A percentile compares a stretch with the other conserved stretches of the same genome.
Evolutionary conservation across 2,888 invertebrate species (phyloP).

Genomic region (Pseudococcus longispinus): DNA sequence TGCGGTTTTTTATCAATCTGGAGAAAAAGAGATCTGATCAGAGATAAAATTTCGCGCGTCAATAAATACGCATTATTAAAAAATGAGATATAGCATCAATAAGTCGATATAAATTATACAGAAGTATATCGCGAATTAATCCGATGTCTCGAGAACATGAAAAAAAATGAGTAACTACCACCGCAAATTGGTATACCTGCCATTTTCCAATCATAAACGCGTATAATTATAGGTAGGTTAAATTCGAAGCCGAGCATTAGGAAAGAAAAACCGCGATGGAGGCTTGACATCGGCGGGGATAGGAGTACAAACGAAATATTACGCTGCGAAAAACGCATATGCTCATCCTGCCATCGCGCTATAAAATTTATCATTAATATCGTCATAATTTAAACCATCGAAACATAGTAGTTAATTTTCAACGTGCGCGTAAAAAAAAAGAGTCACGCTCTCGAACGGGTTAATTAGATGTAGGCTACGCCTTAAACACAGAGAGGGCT

Average conservation of each 20-base stretch:
- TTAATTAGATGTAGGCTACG: conserved; percentile 8
- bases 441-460: conserved; percentile 23
- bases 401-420: background rate
- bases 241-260: background rate
- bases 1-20: background rate
- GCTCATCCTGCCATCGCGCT: background rate
- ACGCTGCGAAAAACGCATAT: background rate
- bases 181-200: background rate
- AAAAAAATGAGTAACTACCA: background rate
- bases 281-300: background rate
- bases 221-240: background rate
- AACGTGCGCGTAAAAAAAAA: conserved; percentile 21
- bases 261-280: background rate
- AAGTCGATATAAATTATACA: background rate
- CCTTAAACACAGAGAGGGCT: background rate
- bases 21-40: background rate
- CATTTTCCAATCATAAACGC: background rate
- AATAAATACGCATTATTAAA: background rate
- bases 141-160: background rate
- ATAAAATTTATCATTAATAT: conserved; percentile 23
- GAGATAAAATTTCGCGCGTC: background rate
- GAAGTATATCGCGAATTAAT: background rate
- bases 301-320: background rate
- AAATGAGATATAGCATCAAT: background rate
- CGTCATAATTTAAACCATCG: background rate